These are phyloP conservation scores for Acanthaster planci DNA, from an alignment of 35 echinoderm and acorn worm species.

Conservation along the genomic window DNA sequence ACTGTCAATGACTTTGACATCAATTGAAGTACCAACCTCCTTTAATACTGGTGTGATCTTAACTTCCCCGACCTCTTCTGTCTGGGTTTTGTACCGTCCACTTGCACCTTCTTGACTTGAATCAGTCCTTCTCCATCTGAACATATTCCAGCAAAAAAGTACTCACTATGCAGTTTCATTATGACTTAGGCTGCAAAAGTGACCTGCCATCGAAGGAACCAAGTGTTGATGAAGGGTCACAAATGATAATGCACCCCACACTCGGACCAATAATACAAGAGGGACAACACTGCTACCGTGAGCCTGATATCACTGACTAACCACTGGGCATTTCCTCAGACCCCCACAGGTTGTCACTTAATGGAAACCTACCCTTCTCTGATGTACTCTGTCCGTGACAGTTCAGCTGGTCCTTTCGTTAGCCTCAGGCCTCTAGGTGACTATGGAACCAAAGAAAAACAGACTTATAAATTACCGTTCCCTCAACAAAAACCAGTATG, in stretches of 20 bases:
- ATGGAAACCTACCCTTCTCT: slow-evolving; percentile 50
- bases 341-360: not conserved
- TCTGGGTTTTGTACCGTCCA: not conserved
- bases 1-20: too few relatives aligned
- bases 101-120: not conserved
- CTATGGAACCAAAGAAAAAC: not conserved
- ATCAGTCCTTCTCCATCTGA: slow-evolving; percentile 18
- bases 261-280: too few relatives aligned
- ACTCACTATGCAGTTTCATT: too few relatives aligned
- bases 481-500: too few relatives aligned
- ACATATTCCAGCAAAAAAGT: not conserved
- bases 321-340: too few relatives aligned
- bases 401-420: slow-evolving; percentile 22
- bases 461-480: not conserved
- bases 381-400: slow-evolving; percentile 42
- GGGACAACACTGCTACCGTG: too few relatives aligned
- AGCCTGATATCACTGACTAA: too few relatives aligned
- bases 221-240: too few relatives aligned
- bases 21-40: slow-evolving; percentile 5
- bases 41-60: slow-evolving; percentile 11
- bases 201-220: too few relatives aligned
- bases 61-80: not conserved
- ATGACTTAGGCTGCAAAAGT: too few relatives aligned
- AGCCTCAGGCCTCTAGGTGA: slow-evolving; percentile 11
- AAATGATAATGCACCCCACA: too few relatives aligned